A percentile compares a stretch with the other conserved stretches of the same genome.
Evolutionary conservation across 2,113 vertebrate genomes (phyloP).

Genomic region (Gavia stellata): DNA sequence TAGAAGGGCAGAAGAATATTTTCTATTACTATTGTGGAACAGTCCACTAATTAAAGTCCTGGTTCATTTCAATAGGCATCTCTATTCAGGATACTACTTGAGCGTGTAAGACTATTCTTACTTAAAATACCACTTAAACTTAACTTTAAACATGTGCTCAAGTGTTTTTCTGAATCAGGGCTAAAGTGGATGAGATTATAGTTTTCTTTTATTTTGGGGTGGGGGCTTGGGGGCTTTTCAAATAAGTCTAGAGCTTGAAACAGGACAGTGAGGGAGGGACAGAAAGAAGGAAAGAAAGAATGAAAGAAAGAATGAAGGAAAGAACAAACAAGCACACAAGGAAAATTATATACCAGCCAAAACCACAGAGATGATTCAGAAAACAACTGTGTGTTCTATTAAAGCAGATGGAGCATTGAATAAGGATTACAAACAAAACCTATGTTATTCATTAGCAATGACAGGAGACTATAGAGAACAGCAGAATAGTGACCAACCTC

Average conservation of each 20-base stretch:
- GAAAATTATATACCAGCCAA: slow-evolving; percentile 43
- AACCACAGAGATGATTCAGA: slow-evolving; percentile 56
- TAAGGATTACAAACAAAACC: slow-evolving; percentile 40
- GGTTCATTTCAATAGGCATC: neutral
- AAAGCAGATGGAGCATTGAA: slow-evolving; percentile 35
- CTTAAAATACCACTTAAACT: neutral
- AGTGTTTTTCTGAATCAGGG: neutral
- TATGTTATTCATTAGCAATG: slow-evolving; percentile 29
- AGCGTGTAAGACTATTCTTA: neutral
- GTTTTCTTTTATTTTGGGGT: neutral
- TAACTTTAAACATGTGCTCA: neutral
- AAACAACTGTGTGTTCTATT: slow-evolving; percentile 52
- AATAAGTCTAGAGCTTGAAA: neutral
- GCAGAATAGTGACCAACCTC: slow-evolving; percentile 72
- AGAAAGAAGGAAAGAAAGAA: neutral
- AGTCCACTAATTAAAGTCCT: neutral
- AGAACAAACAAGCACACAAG: neutral
- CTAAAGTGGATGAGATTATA: neutral
- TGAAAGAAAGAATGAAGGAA: neutral
- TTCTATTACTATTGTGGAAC: neutral
- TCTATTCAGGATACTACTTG: neutral
- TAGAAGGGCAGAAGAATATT: neutral
- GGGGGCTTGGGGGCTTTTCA: neutral
- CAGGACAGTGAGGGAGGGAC: neutral
- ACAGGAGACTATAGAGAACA: neutral